phyloP scores from a whole-genome alignment of 2,113 vertebrate species.

The Lucifuga dentata region DNA sequence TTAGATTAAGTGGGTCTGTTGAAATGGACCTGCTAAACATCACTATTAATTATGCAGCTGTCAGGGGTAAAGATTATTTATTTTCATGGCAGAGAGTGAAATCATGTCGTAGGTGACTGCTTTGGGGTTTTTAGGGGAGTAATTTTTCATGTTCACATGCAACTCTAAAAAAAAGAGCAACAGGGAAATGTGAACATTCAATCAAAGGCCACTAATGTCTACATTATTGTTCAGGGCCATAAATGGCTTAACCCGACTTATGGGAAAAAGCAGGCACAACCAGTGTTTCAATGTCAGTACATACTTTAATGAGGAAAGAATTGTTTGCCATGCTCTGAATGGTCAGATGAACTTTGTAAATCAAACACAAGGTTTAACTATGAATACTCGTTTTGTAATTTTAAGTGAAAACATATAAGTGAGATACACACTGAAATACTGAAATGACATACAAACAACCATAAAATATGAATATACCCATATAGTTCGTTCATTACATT shows the following conservation, averaged over 20 bases:
- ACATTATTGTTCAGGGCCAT: slow-evolving; percentile 74
- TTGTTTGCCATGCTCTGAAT: slow-evolving; percentile 63
- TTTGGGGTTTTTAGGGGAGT: slow-evolving; percentile 68
- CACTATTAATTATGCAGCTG: slow-evolving; percentile 85
- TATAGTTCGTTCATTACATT: too few species aligned
- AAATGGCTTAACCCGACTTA: slow-evolving; percentile 75
- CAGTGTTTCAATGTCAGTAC: slow-evolving; percentile 62
- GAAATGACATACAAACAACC: neutral
- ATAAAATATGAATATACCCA: neutral
- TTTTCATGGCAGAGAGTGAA: slow-evolving; percentile 78
- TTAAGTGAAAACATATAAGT: slow-evolving; percentile 52
- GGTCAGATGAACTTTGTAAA: slow-evolving; percentile 66
- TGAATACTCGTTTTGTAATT: slow-evolving; percentile 52
- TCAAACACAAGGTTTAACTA: slow-evolving; percentile 44
- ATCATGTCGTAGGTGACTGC: slow-evolving; percentile 74
- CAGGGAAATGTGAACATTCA: slow-evolving; percentile 68
- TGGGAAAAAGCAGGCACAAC: slow-evolving; percentile 60
- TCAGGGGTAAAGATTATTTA: slow-evolving; percentile 81
- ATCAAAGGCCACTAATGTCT: slow-evolving; percentile 80
- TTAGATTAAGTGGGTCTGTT: slow-evolving; percentile 85
- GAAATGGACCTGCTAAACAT: slow-evolving; percentile 85
- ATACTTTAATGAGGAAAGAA: slow-evolving; percentile 72
- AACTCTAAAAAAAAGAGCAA: slow-evolving; percentile 57
- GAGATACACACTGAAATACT: slow-evolving; percentile 1
- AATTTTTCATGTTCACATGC: slow-evolving; percentile 75